Conservation (phyloP, 2,888 invertebrate species). For the Tenthredo amoena region DNA sequence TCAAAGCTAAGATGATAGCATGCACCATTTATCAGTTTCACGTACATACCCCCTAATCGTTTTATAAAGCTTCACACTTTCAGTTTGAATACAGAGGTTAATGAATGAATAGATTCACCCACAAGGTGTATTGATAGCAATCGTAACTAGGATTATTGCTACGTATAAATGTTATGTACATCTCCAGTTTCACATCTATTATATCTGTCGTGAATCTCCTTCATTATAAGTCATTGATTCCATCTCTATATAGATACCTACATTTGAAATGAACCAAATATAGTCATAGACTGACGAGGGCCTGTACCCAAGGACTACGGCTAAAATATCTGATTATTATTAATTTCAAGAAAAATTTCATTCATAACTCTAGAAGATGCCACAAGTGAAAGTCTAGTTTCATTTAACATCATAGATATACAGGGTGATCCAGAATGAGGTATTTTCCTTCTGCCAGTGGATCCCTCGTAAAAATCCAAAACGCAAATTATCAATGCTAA, state of each 20-base stretch:
- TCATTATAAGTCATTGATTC: background rate
- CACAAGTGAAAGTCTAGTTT: background rate
- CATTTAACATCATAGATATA: background rate
- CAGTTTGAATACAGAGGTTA: background rate
- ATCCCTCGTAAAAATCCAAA: too few relatives aligned
- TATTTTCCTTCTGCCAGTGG: too few relatives aligned
- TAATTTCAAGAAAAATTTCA: background rate
- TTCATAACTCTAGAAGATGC: background rate
- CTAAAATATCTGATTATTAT: background rate
- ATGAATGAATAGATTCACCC: background rate
- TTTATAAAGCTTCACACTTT: conserved; percentile 18
- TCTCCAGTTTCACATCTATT: background rate
- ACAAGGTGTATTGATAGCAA: conserved; percentile 6
- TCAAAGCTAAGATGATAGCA: conserved; percentile 43
- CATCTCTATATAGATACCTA: background rate
- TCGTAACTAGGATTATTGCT: background rate
- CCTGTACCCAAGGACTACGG: conserved; percentile 20
- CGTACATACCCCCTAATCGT: background rate
- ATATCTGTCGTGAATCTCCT: background rate
- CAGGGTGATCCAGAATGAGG: background rate
- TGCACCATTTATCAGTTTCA: conserved; percentile 39
- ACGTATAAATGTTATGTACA: background rate
- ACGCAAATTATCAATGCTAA: background rate
- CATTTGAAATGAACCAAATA: conserved; percentile 14
- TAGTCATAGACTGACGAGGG: background rate